phyloP scores from a whole-genome alignment of 1,140 invertebrate genomes.

The Lepidotrigona ventralis region DNA sequence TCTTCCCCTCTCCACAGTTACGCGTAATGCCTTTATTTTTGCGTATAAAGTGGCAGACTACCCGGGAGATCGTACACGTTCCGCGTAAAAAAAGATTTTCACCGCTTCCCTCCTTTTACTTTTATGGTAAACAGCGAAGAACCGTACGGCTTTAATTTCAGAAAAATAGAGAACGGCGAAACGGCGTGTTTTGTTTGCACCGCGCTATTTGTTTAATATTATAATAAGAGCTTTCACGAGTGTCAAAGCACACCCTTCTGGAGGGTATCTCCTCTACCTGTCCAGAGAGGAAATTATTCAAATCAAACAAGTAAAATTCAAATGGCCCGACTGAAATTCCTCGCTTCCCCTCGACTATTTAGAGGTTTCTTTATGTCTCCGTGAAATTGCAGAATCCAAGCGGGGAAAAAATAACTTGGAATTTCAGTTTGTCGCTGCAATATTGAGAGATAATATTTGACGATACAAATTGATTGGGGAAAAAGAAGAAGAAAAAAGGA shows the following conservation, averaged over 20 bases:
- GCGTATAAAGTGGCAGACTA: background rate
- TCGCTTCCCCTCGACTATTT: no score
- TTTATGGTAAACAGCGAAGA: background rate
- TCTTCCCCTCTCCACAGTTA: background rate
- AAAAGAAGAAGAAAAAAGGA: no score
- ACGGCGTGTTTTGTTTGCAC: background rate
- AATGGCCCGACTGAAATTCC: no score
- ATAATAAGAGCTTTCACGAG: background rate
- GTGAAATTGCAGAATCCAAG: no score
- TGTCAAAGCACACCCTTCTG: background rate
- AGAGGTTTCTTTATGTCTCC: no score
- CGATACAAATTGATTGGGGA: no score
- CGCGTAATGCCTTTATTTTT: slow-evolving; percentile 2
- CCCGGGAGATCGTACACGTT: background rate
- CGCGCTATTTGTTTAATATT: background rate
- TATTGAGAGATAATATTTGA: no score
- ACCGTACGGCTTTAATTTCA: background rate
- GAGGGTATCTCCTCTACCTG: no score
- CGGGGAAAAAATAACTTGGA: no score
- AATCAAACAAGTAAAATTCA: no score
- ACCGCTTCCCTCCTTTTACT: background rate
- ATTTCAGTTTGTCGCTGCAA: no score
- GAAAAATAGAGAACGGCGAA: background rate
- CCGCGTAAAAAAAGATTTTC: slow-evolving; percentile 5
- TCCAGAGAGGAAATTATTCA: no score